These are phyloP conservation scores for Tichodroma muraria DNA, from an alignment of 2,113 vertebrate genomes.

Conservation along the genomic window DNA sequence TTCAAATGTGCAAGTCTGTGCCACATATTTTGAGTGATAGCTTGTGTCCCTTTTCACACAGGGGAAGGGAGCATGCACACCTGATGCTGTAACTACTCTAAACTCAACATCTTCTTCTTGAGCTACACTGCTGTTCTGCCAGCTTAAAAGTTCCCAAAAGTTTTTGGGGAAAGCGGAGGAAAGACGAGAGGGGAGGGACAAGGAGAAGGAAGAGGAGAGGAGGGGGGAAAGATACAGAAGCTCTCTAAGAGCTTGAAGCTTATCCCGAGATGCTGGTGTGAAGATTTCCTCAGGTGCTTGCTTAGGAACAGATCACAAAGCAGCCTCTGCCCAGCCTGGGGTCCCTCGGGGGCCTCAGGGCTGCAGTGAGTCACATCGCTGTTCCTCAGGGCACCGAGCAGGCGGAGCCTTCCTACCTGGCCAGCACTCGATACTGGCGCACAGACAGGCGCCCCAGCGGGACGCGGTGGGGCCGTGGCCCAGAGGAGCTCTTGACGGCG, in stretches of 20 bases:
- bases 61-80: background rate
- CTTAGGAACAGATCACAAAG: background rate
- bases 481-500: background rate
- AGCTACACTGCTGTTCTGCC: background rate
- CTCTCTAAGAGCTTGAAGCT: background rate
- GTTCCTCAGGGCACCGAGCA: too few relatives aligned
- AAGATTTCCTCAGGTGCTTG: background rate
- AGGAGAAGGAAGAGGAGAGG: background rate
- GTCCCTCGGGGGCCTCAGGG: background rate
- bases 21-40: background rate
- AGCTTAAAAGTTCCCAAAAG: background rate
- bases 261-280: background rate
- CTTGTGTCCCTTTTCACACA: background rate
- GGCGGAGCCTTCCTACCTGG: background rate
- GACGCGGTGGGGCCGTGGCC: fast-evolving
- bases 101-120: background rate
- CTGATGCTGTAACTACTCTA: background rate
- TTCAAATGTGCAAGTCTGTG: background rate
- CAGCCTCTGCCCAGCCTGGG: background rate
- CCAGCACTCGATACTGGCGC: background rate
- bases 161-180: background rate
- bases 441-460: background rate
- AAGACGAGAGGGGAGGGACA: fast-evolving
- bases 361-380: background rate
- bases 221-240: background rate